Base-by-base conservation (phyloP, 2,888 invertebrate genomes). In the Acronicta aceris region DNA sequence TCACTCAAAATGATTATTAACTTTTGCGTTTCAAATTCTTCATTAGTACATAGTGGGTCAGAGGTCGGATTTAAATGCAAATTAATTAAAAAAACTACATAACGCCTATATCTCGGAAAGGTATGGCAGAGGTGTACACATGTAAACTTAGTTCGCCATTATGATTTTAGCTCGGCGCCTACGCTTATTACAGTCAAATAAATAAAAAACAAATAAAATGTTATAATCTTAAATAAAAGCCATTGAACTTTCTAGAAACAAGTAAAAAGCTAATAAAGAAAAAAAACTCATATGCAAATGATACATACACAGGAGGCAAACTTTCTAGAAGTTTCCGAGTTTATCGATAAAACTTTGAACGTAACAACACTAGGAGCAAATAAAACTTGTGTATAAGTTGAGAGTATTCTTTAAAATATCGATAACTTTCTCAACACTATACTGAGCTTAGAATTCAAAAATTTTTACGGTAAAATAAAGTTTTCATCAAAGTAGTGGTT, bases 291-390 rank as follows among this genome's bases (percentile, higher is more conserved):
- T 33, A 77, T 75, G 73, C 70, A 76, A 75, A 77, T 63, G 60
- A 67, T 62, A 65, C 59, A 67, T 42, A 69, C 36, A 56, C 74
- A 48, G 45, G 33, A 13, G 40, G 59, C 45, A 55, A 73, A 73
- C 33, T 67, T 67, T 51, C 13, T 10, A 25, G 36, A 71, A 69
- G 38, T 72, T 66, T 27, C 12, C 53, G 46, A 66, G 61, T 63
- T 74, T 75, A 70, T 76, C 76, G 76, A 78, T 65, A 73, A 71
- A 78, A 74, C 73, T 76, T 74, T 50, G 38, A 59, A 48, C 52
- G 60, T 58, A 77, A 71, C 73, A 67, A 75, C 70, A 78, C 73
- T 78, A 68, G 41, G 55, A 69, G 65, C 55, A 66, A 75, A 76
- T 66, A 76, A 78, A 78, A 76, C 65, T 76, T 48, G 30, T 25